phyloP scores from a whole-genome alignment of 1,140 invertebrate genomes.

The Leptestheria dahalacensis region DNA sequence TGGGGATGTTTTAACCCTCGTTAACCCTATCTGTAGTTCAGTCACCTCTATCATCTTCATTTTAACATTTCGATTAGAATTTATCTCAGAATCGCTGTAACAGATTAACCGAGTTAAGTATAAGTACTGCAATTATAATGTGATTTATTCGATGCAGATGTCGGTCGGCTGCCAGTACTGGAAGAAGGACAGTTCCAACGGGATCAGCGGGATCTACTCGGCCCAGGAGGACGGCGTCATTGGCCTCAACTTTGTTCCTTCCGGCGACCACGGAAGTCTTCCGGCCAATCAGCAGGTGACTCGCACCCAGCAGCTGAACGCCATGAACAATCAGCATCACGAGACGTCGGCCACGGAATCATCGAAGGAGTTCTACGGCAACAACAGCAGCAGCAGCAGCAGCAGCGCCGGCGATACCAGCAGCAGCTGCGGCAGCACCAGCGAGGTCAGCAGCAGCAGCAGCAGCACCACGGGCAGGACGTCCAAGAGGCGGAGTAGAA shows the following conservation, averaged over 20 bases:
- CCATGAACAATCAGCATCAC: slow-evolving; percentile 4
- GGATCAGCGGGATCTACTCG: slow-evolving; percentile 33
- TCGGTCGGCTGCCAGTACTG: slow-evolving; percentile 11
- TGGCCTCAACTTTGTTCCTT: slow-evolving; percentile 52
- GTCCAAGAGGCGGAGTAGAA: slow-evolving; percentile 8
- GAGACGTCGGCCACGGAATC: neutral
- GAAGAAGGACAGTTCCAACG: slow-evolving; percentile 59
- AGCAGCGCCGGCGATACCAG: neutral
- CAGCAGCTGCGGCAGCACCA: slow-evolving; percentile 2
- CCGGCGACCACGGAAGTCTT: slow-evolving; percentile 10
- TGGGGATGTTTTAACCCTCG: too few relatives aligned
- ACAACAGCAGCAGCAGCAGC: neutral
- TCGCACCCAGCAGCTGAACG: slow-evolving; percentile 5
- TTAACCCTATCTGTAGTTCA: neutral
- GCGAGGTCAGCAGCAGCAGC: neutral
- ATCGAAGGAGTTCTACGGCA: neutral
- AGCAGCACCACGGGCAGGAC: neutral
- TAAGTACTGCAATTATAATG: neutral
- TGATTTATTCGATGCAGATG: neutral
- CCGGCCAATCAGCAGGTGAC: neutral
- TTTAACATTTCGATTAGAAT: too few relatives aligned
- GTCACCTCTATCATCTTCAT: neutral
- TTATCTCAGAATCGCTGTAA: too few relatives aligned
- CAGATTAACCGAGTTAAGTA: too few relatives aligned
- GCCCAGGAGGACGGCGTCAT: slow-evolving; percentile 63